phyloP scores from a whole-genome alignment of 2,113 vertebrate genomes.

The Leptobrachium ailaonicum region DNA sequence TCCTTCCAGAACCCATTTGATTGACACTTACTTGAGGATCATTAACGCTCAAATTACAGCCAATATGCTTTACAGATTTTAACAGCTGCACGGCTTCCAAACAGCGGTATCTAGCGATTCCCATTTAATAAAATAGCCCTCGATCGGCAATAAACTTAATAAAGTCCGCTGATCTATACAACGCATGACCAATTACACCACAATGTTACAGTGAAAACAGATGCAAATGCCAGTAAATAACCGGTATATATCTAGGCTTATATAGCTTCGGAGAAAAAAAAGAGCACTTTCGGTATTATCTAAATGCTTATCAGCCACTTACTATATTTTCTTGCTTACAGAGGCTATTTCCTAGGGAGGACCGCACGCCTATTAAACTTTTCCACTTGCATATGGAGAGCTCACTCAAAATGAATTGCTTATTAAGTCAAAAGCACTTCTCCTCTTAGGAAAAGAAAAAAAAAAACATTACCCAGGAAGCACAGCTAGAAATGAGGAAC shows the following conservation, averaged over 20 bases:
- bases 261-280: background rate
- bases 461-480: constrained; percentile 26
- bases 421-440: constrained; percentile 40
- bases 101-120: background rate
- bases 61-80: no score
- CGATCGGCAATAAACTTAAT: background rate
- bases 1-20: no score
- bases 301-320: background rate
- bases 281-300: background rate
- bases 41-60: no score
- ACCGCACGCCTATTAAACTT: constrained; percentile 16
- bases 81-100: no score
- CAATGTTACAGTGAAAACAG: background rate
- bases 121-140: background rate
- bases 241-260: no score
- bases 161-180: background rate
- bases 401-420: constrained; percentile 33
- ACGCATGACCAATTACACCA: background rate
- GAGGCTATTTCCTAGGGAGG: constrained; percentile 28
- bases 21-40: no score
- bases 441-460: background rate
- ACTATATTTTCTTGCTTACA: constrained; percentile 8
- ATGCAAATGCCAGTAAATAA: background rate
- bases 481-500: constrained; percentile 12
- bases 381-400: constrained; percentile 22